These are phyloP conservation scores for Poliocrania exsul DNA, from an alignment of 2,797 vertebrate species.

Conservation along the genomic window DNA sequence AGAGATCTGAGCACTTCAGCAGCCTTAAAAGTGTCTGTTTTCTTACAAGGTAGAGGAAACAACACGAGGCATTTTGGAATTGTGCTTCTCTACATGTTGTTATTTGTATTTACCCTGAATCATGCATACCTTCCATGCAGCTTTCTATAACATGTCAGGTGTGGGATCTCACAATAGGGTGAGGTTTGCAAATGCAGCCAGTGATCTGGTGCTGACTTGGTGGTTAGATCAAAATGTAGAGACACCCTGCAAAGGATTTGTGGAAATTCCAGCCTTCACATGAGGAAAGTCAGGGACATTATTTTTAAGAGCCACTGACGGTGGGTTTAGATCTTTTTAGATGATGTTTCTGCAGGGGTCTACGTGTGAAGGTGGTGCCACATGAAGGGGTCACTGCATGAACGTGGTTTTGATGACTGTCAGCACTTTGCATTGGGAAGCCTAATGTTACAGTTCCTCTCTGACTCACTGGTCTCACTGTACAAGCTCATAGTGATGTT, in stretches of 20 bases:
- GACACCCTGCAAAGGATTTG: background rate
- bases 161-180: background rate
- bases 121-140: rapidly evolving
- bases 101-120: background rate
- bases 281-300: rapidly evolving
- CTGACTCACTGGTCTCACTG: background rate
- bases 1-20: background rate
- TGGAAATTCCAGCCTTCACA: background rate
- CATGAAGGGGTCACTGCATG: rapidly evolving
- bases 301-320: background rate
- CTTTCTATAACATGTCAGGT: rapidly evolving
- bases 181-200: background rate
- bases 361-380: background rate
- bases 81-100: rapidly evolving
- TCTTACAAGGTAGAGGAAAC: background rate
- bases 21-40: background rate
- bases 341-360: background rate
- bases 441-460: background rate
- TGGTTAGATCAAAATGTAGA: rapidly evolving
- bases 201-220: background rate
- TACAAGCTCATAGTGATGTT: background rate
- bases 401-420: rapidly evolving
- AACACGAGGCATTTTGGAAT: background rate
- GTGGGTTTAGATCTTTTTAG: background rate
- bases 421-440: background rate